Percentiles rank a stretch among this genome's conserved stretches.
phyloP scores from a whole-genome alignment of 2,113 vertebrate species.

The Spilogale gracilis region DNA sequence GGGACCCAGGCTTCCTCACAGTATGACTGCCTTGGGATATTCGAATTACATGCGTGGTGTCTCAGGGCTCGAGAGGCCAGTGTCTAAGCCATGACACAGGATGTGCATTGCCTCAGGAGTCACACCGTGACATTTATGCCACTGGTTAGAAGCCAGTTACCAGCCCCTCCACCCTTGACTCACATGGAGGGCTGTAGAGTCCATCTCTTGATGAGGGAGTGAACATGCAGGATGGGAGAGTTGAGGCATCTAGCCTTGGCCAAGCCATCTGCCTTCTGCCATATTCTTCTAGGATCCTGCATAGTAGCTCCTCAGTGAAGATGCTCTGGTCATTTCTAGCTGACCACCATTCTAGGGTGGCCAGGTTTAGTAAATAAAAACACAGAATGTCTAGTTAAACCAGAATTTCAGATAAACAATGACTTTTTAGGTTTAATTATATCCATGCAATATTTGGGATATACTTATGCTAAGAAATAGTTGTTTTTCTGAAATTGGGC shows the following conservation, averaged over 20 bases:
- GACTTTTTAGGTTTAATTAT: background rate
- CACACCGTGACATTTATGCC: rapidly evolving
- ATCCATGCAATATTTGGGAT: background rate
- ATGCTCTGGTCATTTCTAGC: background rate
- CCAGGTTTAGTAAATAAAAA: background rate
- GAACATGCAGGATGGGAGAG: rapidly evolving
- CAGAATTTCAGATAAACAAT: background rate
- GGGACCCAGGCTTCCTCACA: background rate
- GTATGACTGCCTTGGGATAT: rapidly evolving
- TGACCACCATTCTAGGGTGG: background rate
- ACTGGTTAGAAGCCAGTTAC: too few species aligned
- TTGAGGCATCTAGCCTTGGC: rapidly evolving
- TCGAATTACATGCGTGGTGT: rapidly evolving
- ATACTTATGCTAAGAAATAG: background rate
- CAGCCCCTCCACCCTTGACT: background rate
- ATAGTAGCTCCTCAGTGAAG: rapidly evolving
- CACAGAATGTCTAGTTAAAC: background rate
- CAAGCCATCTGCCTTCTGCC: background rate
- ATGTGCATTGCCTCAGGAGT: rapidly evolving
- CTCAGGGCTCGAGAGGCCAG: background rate
- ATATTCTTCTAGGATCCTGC: rapidly evolving
- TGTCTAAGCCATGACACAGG: rapidly evolving
- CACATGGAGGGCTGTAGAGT: too few species aligned
- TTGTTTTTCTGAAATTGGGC: background rate
- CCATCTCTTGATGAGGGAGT: background rate